Evolutionary conservation across 2,888 invertebrate genomes (phyloP).

Genomic region (Athalia cordata): DNA sequence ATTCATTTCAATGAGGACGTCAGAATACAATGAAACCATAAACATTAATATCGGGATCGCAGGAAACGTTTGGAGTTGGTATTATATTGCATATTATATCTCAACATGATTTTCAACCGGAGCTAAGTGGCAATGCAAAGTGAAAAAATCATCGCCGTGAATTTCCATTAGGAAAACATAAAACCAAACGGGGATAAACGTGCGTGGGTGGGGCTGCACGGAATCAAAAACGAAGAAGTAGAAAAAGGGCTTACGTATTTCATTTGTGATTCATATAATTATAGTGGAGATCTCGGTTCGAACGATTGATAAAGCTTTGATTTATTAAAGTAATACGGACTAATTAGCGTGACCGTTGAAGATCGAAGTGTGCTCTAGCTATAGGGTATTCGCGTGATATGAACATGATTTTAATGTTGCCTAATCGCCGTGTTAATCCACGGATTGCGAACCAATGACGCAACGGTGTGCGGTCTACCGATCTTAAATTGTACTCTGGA

Average conservation of each 20-base stretch:
- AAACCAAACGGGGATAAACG: not conserved
- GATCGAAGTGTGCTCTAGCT: slow-evolving; percentile 15
- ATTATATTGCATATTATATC: not conserved
- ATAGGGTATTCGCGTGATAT: not conserved
- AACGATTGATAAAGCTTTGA: slow-evolving; percentile 5
- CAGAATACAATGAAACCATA: slow-evolving; percentile 39
- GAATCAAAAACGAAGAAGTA: slow-evolving; percentile 8
- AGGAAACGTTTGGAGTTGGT: slow-evolving; percentile 12
- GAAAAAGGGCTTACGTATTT: not conserved
- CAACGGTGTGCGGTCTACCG: slow-evolving; percentile 21
- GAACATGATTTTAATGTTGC: slow-evolving; percentile 38
- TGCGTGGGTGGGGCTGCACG: not conserved
- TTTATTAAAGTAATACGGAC: not conserved
- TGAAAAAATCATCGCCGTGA: slow-evolving; percentile 28
- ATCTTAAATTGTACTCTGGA: slow-evolving; percentile 41
- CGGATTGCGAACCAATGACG: slow-evolving; percentile 13
- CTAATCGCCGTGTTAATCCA: slow-evolving; percentile 19
- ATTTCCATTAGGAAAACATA: slow-evolving; percentile 37
- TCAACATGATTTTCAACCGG: slow-evolving; percentile 12
- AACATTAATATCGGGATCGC: slow-evolving; percentile 37
- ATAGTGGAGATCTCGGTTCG: slow-evolving; percentile 2
- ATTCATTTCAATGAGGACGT: slow-evolving; percentile 33
- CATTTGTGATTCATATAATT: not conserved
- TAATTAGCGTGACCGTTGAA: slow-evolving; percentile 28
- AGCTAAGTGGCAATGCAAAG: not conserved